These are phyloP conservation scores for Diuraphis noxia DNA, from an alignment of 1,140 invertebrate genomes.

Conservation along the genomic window DNA sequence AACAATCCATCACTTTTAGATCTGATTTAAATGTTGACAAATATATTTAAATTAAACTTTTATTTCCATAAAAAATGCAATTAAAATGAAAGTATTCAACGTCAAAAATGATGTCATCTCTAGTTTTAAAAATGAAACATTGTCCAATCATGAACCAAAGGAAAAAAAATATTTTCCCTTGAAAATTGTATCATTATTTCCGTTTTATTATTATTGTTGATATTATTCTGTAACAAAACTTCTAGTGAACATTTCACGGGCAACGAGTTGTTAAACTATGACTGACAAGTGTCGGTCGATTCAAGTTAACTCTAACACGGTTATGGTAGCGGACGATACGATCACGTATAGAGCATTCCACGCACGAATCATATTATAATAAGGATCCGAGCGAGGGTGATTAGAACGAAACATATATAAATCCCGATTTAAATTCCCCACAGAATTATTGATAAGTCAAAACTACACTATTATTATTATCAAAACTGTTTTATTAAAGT, in stretches of 20 bases:
- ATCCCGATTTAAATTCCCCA: neutral
- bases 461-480: constrained; percentile 6
- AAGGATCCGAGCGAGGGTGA: neutral
- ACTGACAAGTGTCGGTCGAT: neutral
- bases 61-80: neutral
- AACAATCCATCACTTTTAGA: neutral
- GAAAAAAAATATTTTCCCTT: neutral
- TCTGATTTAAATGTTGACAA: neutral
- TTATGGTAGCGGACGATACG: neutral
- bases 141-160: neutral
- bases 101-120: neutral
- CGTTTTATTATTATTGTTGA: neutral
- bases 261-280: neutral
- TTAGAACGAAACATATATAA: neutral
- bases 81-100: neutral
- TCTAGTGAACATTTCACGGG: neutral
- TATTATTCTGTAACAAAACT: neutral
- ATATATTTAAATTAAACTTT: neutral
- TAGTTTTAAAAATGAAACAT: neutral
- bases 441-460: neutral
- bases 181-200: neutral
- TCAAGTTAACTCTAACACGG: neutral
- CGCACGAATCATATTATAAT: neutral
- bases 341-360: neutral
- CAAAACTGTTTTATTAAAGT: neutral